Conservation (phyloP, 1,140 invertebrate species). For the Chymomyza costata region DNA sequence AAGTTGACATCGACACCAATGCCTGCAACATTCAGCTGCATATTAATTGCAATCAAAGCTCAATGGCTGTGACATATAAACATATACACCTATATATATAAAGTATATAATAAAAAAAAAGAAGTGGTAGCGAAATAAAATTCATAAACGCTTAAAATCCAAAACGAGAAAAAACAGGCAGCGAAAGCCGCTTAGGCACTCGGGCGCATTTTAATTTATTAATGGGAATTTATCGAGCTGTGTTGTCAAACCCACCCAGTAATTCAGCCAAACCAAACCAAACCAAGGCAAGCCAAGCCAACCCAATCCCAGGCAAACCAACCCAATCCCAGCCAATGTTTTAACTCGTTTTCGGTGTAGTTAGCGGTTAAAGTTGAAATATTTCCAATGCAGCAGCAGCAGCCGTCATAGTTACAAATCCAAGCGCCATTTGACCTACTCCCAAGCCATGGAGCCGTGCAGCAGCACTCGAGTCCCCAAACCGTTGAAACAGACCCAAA, state of each 20-base stretch:
- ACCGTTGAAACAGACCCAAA: too few relatives aligned
- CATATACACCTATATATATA: too few relatives aligned
- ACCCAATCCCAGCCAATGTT: too few relatives aligned
- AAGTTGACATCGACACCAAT: background rate
- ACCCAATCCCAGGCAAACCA: too few relatives aligned
- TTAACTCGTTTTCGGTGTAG: too few relatives aligned
- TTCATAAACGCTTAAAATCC: conserved; percentile 4
- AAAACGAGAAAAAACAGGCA: conserved; percentile 33
- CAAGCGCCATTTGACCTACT: conserved; percentile 48
- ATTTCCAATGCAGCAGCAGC: background rate
- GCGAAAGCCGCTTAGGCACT: conserved; percentile 56
- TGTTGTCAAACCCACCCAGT: too few relatives aligned
- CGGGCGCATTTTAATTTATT: conserved; percentile 67
- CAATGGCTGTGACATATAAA: too few relatives aligned
- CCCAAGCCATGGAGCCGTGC: too few relatives aligned
- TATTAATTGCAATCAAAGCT: conserved; percentile 69
- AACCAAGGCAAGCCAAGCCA: too few relatives aligned
- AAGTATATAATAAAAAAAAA: too few relatives aligned
- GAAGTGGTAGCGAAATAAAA: too few relatives aligned
- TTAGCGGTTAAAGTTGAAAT: background rate
- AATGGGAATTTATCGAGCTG: conserved; percentile 62
- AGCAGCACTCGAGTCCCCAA: conserved; percentile 1
- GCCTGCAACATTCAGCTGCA: conserved; percentile 37
- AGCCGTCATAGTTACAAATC: conserved; percentile 26
- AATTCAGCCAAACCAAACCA: too few relatives aligned